Conservation (phyloP, 1,140 invertebrate genomes). For the Leptinotarsa undecemlineata region DNA sequence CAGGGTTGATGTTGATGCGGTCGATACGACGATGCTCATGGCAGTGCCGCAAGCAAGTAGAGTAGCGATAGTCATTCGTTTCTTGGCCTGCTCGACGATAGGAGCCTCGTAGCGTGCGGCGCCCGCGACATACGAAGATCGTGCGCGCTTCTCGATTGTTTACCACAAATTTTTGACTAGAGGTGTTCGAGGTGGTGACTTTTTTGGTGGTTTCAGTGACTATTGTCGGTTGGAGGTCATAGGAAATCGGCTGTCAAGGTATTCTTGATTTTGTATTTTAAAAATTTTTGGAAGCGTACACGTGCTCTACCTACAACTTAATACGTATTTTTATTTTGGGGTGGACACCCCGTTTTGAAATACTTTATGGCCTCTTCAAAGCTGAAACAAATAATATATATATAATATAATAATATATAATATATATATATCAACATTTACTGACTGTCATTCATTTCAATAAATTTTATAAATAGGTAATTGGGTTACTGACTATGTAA, state of each 20-base stretch:
- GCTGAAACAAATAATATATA: too few species aligned
- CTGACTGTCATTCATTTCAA: too few species aligned
- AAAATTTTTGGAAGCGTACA: too few species aligned
- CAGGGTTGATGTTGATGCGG: conserved; percentile 25
- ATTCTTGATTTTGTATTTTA: neutral
- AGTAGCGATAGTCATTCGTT: conserved; percentile 23
- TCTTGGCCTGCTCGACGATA: conserved; percentile 11
- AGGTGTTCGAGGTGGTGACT: neutral
- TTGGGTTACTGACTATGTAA: too few species aligned
- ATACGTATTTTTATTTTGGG: too few species aligned
- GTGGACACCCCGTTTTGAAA: too few species aligned
- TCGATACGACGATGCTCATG: conserved; percentile 22
- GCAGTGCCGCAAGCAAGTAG: conserved; percentile 26
- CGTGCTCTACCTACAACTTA: too few species aligned
- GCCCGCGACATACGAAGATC: conserved; percentile 18
- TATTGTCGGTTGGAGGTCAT: neutral
- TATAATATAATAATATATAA: too few species aligned
- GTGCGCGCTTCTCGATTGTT: conserved; percentile 17
- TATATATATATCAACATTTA: too few species aligned
- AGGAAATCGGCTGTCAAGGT: neutral
- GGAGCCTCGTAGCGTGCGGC: neutral
- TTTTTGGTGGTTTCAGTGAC: neutral
- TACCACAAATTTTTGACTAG: conserved; percentile 4
- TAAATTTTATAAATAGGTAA: too few species aligned
- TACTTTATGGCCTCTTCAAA: too few species aligned